phyloP scores from a whole-genome alignment of 37 sponge, comb jelly and placozoan genomes.

The Aplysina aerophoba region DNA sequence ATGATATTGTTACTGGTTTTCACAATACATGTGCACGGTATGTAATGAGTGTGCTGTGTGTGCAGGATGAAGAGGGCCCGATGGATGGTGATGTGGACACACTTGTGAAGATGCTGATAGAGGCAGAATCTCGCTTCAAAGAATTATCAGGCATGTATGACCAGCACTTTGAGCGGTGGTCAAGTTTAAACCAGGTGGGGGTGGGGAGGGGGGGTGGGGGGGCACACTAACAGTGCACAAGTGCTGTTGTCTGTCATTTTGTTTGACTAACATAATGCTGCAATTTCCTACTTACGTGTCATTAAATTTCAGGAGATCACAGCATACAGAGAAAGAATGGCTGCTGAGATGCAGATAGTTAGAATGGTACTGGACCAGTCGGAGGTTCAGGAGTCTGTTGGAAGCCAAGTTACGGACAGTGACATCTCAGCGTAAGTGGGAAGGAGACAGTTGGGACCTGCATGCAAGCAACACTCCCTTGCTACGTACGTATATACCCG shows the following conservation, averaged over 20 bases:
- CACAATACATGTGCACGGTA: too few species aligned
- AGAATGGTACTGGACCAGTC: not conserved
- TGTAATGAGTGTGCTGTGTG: not conserved
- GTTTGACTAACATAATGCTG: too few species aligned
- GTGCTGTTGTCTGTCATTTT: too few species aligned
- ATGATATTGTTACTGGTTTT: not conserved
- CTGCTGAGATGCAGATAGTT: conserved; percentile 11
- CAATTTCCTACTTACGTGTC: too few species aligned
- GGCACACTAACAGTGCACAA: too few species aligned
- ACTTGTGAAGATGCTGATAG: not conserved
- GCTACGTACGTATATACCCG: too few species aligned
- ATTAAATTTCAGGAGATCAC: conserved; percentile 13
- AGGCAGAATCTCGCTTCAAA: not conserved
- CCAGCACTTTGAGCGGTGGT: conserved; percentile 2
- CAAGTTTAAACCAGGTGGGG: not conserved
- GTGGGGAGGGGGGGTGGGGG: too few species aligned
- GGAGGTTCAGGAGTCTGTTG: not conserved
- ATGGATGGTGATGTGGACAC: not conserved
- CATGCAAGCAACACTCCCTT: too few species aligned
- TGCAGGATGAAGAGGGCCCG: conserved; percentile 24
- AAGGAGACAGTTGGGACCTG: too few species aligned
- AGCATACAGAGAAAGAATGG: conserved; percentile 7
- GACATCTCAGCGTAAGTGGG: conserved; percentile 2
- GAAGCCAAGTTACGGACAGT: not conserved
- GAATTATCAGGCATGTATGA: conserved; percentile 4